Evolutionary conservation across 2,888 invertebrate species (phyloP).

Genomic region (Didymodactylos carnosus): DNA sequence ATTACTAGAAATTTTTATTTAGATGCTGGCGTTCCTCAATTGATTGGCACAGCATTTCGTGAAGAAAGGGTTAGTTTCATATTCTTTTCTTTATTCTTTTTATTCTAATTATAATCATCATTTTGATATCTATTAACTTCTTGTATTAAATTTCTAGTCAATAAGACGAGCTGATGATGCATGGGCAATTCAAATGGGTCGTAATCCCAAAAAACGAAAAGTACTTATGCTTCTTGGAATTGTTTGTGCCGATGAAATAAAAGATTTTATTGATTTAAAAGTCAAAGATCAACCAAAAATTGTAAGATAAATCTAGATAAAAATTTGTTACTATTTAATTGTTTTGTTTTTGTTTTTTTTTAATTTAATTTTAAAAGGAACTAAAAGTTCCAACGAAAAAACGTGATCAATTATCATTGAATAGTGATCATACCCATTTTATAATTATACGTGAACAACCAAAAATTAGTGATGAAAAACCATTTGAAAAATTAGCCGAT

Average conservation of each 20-base stretch:
- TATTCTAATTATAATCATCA: background rate
- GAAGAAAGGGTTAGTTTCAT: slow-evolving; percentile 1
- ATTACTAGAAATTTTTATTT: too few relatives aligned
- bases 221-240: background rate
- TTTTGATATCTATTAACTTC: background rate
- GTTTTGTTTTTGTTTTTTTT: too few relatives aligned
- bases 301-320: background rate
- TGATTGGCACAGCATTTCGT: slow-evolving; percentile 8
- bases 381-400: background rate
- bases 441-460: background rate
- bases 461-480: background rate
- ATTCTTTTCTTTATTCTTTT: too few relatives aligned
- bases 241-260: background rate
- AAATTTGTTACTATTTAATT: too few relatives aligned
- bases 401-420: slow-evolving; percentile 1
- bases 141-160: background rate
- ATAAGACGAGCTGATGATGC: background rate
- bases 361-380: background rate
- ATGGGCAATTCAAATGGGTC: background rate
- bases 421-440: slow-evolving; percentile 14
- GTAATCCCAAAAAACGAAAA: background rate
- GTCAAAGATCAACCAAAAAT: background rate
- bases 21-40: slow-evolving; percentile 3
- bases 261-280: background rate
- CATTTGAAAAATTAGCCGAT: background rate